These are phyloP conservation scores for Aurelia aurita complex sp. Pacific DNA, from an alignment of 30 jellyfish, hydroid and myxozoan species.

Conservation along the genomic window DNA sequence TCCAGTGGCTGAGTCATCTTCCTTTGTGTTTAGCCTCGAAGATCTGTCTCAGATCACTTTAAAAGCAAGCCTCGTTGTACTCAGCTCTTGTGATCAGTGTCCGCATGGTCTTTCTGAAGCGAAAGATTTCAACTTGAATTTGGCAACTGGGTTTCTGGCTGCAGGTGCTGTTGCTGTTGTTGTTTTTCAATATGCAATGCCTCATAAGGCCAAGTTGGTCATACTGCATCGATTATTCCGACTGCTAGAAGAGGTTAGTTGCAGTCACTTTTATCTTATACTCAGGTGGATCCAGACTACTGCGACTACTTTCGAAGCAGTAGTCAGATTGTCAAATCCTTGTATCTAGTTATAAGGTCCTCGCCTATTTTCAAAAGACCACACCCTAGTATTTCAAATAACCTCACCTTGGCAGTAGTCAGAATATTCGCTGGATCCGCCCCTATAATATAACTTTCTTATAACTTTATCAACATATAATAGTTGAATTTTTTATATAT, in stretches of 20 bases:
- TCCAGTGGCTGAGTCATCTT: conserved; percentile 37
- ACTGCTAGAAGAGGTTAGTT: conserved; percentile 53
- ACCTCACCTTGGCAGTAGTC: too few relatives aligned
- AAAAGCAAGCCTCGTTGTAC: conserved; percentile 46
- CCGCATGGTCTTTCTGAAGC: conserved; percentile 59
- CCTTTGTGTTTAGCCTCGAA: conserved; percentile 30
- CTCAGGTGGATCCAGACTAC: too few relatives aligned
- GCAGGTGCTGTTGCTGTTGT: conserved; percentile 70
- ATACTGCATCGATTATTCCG: conserved; percentile 39
- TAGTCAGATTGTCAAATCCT: too few relatives aligned
- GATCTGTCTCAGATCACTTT: conserved; percentile 41
- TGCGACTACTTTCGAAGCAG: too few relatives aligned
- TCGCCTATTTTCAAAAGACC: too few relatives aligned
- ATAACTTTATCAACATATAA: too few relatives aligned
- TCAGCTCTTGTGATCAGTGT: conserved; percentile 64
- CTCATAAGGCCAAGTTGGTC: conserved; percentile 22
- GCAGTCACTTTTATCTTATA: neutral
- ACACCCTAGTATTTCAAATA: too few relatives aligned
- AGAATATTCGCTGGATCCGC: too few relatives aligned
- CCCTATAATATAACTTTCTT: too few relatives aligned
- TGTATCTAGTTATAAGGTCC: too few relatives aligned
- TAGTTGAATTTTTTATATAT: too few relatives aligned
- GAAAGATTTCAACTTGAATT: conserved; percentile 1
- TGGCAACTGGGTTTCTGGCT: conserved; percentile 56
- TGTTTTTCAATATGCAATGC: conserved; percentile 37